Evolutionary conservation across 1,140 invertebrate genomes (phyloP).

Genomic region (Zelostemma sp.): DNA sequence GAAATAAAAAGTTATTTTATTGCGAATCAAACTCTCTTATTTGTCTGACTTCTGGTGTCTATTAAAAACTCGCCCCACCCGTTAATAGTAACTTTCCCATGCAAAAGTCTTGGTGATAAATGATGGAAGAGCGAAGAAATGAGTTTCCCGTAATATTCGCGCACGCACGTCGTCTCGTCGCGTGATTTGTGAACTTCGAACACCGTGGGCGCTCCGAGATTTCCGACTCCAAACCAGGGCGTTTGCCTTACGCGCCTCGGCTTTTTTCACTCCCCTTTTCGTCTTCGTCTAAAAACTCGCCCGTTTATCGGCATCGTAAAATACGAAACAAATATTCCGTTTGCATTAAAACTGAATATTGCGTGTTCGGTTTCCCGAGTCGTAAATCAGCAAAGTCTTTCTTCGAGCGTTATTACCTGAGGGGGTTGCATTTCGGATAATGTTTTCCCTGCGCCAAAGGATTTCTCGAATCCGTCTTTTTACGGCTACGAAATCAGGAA

Average conservation of each 20-base stretch:
- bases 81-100: slow-evolving; percentile 29
- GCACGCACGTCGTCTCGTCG: slow-evolving; percentile 44
- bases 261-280: slow-evolving; percentile 36
- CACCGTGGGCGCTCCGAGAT: slow-evolving; percentile 38
- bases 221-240: slow-evolving; percentile 31
- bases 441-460: slow-evolving; percentile 2
- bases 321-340: slow-evolving; percentile 43
- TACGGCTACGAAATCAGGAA: slow-evolving; percentile 40
- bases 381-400: slow-evolving; percentile 1
- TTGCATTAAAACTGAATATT: slow-evolving; percentile 36
- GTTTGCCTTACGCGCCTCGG: slow-evolving; percentile 41
- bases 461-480: slow-evolving; percentile 19
- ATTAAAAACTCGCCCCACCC: slow-evolving; percentile 32
- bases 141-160: slow-evolving; percentile 41
- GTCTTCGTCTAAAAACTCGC: slow-evolving; percentile 33
- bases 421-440: slow-evolving; percentile 7
- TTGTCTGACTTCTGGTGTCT: too few species aligned
- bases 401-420: slow-evolving; percentile 1
- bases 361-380: slow-evolving; percentile 3
- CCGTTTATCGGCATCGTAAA: slow-evolving; percentile 43
- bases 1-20: too few species aligned
- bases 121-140: too few species aligned
- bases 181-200: slow-evolving; percentile 50
- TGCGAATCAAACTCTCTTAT: too few species aligned
- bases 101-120: too few species aligned